Conservation (phyloP, 2,113 vertebrate genomes). For the Brachypteracias leptosomus region DNA sequence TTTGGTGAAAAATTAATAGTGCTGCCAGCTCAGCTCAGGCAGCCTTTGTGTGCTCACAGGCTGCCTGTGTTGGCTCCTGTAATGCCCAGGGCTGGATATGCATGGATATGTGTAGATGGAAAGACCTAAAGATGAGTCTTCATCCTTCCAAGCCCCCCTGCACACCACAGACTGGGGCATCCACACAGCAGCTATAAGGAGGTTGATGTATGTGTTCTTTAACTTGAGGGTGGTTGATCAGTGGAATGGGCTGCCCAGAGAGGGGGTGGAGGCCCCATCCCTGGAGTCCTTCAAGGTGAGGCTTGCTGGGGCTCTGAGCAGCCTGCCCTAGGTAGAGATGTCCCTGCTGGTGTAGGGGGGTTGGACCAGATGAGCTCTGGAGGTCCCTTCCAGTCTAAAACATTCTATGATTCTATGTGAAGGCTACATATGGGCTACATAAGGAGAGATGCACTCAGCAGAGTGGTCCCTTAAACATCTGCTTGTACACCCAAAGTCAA, state of each 20-base stretch:
- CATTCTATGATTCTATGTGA: no score
- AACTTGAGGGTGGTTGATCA: no score
- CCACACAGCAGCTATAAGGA: neutral
- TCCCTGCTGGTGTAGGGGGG: no score
- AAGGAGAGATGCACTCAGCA: neutral
- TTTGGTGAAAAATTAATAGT: neutral
- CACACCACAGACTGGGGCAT: rapidly evolving
- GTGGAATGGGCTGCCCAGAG: no score
- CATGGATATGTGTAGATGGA: rapidly evolving
- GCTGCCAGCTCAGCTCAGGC: neutral
- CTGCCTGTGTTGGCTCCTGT: neutral
- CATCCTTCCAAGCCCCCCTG: neutral
- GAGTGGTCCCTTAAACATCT: neutral
- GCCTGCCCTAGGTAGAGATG: no score
- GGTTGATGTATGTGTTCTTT: rapidly evolving
- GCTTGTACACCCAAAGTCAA: neutral
- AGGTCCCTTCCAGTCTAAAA: no score
- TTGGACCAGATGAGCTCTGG: no score
- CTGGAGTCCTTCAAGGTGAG: no score
- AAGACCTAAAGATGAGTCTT: neutral
- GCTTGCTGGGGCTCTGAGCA: no score
- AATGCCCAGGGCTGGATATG: neutral
- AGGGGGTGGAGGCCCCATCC: no score
- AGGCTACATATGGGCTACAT: rapidly evolving
- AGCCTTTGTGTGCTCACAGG: neutral